These are phyloP conservation scores for Astyanax mexicanus DNA, from an alignment of 2,797 vertebrate genomes.

Conservation along the genomic window DNA sequence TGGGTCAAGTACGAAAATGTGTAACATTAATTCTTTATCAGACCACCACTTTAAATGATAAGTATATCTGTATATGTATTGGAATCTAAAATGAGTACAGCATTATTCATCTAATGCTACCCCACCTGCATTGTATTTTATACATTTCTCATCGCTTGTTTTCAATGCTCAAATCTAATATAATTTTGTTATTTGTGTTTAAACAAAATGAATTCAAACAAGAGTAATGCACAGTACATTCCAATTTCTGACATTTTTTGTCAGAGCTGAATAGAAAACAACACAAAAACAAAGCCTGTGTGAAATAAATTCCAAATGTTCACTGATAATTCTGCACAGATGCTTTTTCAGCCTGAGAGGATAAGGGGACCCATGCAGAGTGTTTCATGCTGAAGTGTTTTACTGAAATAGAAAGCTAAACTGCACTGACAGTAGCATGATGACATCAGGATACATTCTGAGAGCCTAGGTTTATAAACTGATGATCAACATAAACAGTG, in stretches of 20 bases:
- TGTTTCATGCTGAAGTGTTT: background rate
- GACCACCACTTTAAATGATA: too few species aligned
- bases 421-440: background rate
- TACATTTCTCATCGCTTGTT: background rate
- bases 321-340: conserved; percentile 16
- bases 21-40: too few species aligned
- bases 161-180: background rate
- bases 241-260: too few species aligned
- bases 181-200: background rate
- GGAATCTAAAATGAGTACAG: background rate
- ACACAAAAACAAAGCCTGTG: background rate
- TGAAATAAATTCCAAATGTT: conserved; percentile 40
- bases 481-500: background rate
- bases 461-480: background rate
- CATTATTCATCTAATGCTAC: background rate
- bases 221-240: too few species aligned
- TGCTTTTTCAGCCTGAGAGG: background rate
- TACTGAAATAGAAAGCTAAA: background rate
- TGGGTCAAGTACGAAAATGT: too few species aligned
- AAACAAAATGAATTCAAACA: background rate
- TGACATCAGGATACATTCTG: background rate
- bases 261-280: too few species aligned
- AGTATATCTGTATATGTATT: too few species aligned
- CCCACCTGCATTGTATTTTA: background rate
- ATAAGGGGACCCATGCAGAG: conserved; percentile 4